Base-by-base conservation (phyloP, 2,113 vertebrate species). In the Xiphias gladius region DNA sequence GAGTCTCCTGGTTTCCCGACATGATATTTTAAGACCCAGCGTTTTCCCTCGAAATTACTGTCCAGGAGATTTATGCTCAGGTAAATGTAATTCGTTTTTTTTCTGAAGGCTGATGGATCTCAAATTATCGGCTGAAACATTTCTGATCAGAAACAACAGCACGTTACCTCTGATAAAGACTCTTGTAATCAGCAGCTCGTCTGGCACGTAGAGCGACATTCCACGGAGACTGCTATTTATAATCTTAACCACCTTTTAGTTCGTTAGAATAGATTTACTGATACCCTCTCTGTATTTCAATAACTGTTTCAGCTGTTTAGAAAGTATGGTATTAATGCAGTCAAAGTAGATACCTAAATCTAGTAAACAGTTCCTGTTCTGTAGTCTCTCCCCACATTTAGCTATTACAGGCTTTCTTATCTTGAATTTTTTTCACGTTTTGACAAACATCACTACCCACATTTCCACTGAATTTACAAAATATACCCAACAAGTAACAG, bases 1-100 rank as follows among this genome's bases (percentile, higher is more conserved):
- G 5, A 32, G 57, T 35, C n/a, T 80, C 35, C 46, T 43, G 32
- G 30, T 67, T 62, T 24, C 46, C 37, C 43, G 35, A 77, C 35
- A 43, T 59, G 77, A 80, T 63, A 1, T 43, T 55, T 68, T 32
- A 55, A n/a, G 5, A 1, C 28, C 62, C 70, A 35, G 32, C 6
- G 32, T 35, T 35, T 76, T 43, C 55, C 22, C 19, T n/a, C 43
- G 22, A 0, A 52, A 10, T 69, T 39, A 77, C 41, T 39, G 13
- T 37, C n/a, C 55, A 39, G 54, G 22, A 63, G 24, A 5, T 58
- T 20, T 12, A 17, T 48, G 16, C 19, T 57, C 46, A 57, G 37
- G 19, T 76, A 13, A 28, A 71, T 65, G 17, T 52, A 13, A 69
- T 57, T 39, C 28, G 35, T 6, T 43, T 61, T 72, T 52, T 13